A percentile compares a stretch with the other conserved stretches of the same genome.
phyloP scores from a whole-genome alignment of 2,113 vertebrate genomes.

The Crotalus helleri region DNA sequence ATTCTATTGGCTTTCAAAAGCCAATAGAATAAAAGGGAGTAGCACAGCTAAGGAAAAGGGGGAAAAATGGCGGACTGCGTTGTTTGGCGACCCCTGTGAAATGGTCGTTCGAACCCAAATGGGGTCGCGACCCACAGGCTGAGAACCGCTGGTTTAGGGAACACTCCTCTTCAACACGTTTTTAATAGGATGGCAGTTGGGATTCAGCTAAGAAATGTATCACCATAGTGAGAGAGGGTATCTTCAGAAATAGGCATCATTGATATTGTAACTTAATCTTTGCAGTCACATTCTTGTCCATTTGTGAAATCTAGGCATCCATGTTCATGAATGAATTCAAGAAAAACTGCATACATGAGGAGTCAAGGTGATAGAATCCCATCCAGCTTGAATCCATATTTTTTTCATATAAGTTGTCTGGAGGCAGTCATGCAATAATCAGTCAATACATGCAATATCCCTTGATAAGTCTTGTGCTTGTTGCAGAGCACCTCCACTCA shows the following conservation, averaged over 20 bases:
- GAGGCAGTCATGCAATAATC: background rate
- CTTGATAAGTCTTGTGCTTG: background rate
- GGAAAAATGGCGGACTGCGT: too few relatives aligned
- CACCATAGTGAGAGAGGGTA: background rate
- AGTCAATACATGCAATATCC: background rate
- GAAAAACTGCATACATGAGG: background rate
- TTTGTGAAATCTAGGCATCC: background rate
- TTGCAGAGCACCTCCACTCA: background rate
- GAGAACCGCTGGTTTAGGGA: background rate
- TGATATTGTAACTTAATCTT: background rate
- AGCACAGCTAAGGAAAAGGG: too few relatives aligned
- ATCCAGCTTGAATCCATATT: background rate
- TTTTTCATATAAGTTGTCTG: background rate
- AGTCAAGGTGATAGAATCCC: background rate
- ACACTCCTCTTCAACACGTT: background rate
- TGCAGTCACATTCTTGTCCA: background rate
- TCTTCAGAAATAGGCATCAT: background rate
- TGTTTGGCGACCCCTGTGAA: too few relatives aligned
- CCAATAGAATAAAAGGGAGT: too few relatives aligned
- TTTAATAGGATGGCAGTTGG: background rate
- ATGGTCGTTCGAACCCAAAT: too few relatives aligned
- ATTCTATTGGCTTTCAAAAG: too few relatives aligned
- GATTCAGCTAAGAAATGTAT: background rate
- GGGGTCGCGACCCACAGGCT: too few relatives aligned
- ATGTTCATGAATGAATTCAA: background rate